Evolutionary conservation across 2,888 invertebrate genomes (phyloP).

Genomic region (Drosophila atripex): DNA sequence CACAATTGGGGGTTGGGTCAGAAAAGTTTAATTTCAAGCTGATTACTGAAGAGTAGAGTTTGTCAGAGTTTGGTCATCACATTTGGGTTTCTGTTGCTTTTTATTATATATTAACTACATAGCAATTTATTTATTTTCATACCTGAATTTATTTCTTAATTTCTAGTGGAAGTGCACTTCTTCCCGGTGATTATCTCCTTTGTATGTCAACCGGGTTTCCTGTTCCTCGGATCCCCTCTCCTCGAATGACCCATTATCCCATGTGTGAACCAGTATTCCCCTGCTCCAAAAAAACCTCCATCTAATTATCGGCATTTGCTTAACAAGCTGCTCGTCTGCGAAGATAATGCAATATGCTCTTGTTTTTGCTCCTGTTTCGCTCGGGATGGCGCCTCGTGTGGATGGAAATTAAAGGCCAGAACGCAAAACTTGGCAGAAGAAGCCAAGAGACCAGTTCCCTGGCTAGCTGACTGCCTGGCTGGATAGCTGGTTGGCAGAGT

Average conservation of each 20-base stretch:
- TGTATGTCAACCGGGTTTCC: constrained; percentile 39
- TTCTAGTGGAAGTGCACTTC: constrained; percentile 12
- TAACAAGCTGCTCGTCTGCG: constrained; percentile 58
- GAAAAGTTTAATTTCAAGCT: background rate
- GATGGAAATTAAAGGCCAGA: constrained; percentile 43
- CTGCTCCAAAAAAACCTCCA: constrained; percentile 16
- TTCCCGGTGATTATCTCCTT: constrained; percentile 24
- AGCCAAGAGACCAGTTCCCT: constrained; percentile 10
- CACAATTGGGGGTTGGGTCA: constrained; percentile 32
- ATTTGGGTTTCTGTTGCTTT: background rate
- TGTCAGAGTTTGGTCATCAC: background rate
- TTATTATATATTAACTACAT: background rate
- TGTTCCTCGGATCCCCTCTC: background rate
- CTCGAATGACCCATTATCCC: constrained; percentile 34
- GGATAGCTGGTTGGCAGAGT: constrained; percentile 41
- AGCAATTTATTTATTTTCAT: background rate
- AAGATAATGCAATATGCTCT: constrained; percentile 34
- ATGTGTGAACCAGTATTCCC: constrained; percentile 39
- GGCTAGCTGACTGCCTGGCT: constrained; percentile 3
- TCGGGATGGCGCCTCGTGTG: constrained; percentile 30
- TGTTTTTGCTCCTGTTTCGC: constrained; percentile 29
- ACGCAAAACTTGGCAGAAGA: constrained; percentile 3
- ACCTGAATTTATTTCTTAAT: constrained; percentile 16
- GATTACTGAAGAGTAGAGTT: background rate
- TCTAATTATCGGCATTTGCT: constrained; percentile 72